These are phyloP conservation scores for Entomobrya proxima DNA, from an alignment of 2,888 invertebrate species.

Conservation along the genomic window DNA sequence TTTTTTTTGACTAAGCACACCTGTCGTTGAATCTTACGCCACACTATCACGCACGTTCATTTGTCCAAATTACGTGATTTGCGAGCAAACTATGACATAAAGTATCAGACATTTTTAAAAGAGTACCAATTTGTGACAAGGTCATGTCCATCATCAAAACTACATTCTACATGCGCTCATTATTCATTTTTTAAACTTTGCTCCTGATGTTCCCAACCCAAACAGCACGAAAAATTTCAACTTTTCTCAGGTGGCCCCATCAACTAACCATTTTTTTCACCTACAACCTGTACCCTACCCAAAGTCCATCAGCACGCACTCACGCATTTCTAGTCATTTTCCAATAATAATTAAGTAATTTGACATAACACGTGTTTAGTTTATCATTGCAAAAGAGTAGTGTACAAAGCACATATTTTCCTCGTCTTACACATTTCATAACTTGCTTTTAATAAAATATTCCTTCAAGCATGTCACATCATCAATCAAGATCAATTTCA, in stretches of 20 bases:
- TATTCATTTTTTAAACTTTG: neutral
- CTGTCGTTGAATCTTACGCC: too few species aligned
- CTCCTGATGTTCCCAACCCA: neutral
- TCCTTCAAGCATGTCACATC: constrained; percentile 9
- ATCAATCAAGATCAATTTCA: constrained; percentile 27
- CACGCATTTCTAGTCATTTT: neutral
- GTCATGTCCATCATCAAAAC: neutral
- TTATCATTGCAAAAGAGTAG: neutral
- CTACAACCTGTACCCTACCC: neutral
- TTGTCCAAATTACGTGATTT: too few species aligned
- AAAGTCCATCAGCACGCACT: neutral
- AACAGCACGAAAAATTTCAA: too few species aligned
- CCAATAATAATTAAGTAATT: neutral
- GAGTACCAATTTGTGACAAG: neutral
- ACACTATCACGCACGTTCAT: too few species aligned
- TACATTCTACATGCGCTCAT: neutral
- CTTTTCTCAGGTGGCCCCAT: neutral
- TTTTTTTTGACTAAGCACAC: too few species aligned
- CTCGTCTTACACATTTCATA: neutral
- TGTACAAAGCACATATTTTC: neutral
- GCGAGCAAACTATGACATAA: too few species aligned
- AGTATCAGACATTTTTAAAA: neutral
- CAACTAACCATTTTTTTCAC: too few species aligned
- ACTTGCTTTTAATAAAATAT: neutral
- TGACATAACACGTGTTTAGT: neutral